These are phyloP conservation scores for Oreocharis arfaki DNA, from an alignment of 2,113 vertebrate genomes.

Conservation along the genomic window DNA sequence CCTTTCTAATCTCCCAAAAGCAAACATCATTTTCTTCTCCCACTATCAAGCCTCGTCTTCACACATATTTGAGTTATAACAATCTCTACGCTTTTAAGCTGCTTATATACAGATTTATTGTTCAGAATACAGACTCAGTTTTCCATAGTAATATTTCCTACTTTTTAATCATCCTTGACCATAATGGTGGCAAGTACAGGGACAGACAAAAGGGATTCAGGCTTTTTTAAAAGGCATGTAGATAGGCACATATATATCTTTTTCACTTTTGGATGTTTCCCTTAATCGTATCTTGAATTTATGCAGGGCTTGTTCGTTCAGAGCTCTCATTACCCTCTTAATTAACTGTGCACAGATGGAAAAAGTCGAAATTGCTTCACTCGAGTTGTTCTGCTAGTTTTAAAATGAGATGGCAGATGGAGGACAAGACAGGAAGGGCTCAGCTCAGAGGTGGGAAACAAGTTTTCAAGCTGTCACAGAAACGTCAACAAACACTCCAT, in stretches of 20 bases:
- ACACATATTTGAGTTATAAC: not conserved
- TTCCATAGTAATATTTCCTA: not conserved
- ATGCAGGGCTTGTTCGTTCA: slow-evolving; percentile 78
- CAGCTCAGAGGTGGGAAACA: slow-evolving; percentile 77
- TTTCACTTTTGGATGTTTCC: slow-evolving; percentile 67
- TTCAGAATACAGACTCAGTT: not conserved
- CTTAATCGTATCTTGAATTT: slow-evolving; percentile 84
- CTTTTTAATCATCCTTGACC: not conserved
- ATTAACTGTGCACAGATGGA: slow-evolving; percentile 85
- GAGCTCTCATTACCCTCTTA: slow-evolving; percentile 85
- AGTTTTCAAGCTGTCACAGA: slow-evolving; percentile 82
- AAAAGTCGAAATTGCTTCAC: slow-evolving; percentile 82
- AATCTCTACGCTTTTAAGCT: not conserved
- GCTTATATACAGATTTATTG: not conserved
- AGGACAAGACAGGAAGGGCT: slow-evolving; percentile 75
- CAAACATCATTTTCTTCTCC: not conserved
- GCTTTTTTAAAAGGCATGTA: not conserved
- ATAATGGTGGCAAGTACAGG: not conserved
- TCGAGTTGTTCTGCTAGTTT: slow-evolving; percentile 81
- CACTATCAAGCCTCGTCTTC: not conserved
- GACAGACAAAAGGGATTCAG: slow-evolving; percentile 19
- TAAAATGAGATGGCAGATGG: slow-evolving; percentile 83
- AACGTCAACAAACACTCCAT: slow-evolving; percentile 81
- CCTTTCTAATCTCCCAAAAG: not conserved
- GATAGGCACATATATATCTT: not conserved